These are phyloP conservation scores for Noctua comes DNA, from an alignment of 2,888 invertebrate genomes.

Conservation along the genomic window DNA sequence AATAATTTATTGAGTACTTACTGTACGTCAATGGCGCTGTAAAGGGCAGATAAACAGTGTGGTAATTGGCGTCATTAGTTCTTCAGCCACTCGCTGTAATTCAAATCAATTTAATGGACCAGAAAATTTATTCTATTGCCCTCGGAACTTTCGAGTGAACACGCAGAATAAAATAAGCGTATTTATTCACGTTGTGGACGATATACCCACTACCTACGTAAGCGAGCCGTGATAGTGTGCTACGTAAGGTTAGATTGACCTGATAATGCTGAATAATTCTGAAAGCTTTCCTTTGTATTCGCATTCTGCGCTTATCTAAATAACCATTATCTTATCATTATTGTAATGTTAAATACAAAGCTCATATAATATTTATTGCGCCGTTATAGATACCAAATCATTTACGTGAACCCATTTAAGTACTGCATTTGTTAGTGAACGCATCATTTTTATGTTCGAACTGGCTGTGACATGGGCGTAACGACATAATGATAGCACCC, in stretches of 20 bases:
- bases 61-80: conserved; percentile 80
- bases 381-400: conserved; percentile 33
- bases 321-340: conserved; percentile 58
- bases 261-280: conserved; percentile 51
- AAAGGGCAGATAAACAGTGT: conserved; percentile 63
- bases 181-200: conserved; percentile 17
- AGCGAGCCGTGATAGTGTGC: conserved; percentile 14
- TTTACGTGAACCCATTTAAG: conserved; percentile 19
- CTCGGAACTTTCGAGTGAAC: conserved; percentile 56
- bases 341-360: conserved; percentile 50
- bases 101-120: conserved; percentile 77
- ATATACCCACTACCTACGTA: neutral
- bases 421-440: conserved; percentile 29
- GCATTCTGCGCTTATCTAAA: conserved; percentile 41
- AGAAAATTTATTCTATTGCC: conserved; percentile 82
- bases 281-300: conserved; percentile 59
- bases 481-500: conserved; percentile 42
- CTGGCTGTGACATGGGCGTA: conserved; percentile 6
- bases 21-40: conserved; percentile 32
- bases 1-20: conserved; percentile 35
- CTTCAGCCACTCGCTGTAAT: conserved; percentile 77
- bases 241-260: conserved; percentile 34
- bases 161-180: conserved; percentile 37
- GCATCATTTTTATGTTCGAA: conserved; percentile 6
- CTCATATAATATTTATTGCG: conserved; percentile 56